Conservation (phyloP, 1,140 invertebrate genomes). For the Orchestia grillus region DNA sequence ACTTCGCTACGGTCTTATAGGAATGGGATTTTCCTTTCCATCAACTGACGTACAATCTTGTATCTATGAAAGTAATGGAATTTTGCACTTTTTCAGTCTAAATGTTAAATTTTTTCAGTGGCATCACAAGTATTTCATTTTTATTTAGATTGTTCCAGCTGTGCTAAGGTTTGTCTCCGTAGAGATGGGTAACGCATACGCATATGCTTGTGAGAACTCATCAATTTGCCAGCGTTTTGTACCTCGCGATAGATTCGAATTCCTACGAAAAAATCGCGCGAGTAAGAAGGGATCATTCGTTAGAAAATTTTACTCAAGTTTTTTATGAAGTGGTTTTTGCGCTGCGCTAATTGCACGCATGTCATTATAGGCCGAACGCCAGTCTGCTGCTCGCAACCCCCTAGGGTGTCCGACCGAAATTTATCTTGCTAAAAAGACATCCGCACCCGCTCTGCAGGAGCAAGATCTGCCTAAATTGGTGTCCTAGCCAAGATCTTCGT, state of each 20-base stretch:
- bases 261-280: not conserved
- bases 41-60: not conserved
- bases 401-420: not conserved
- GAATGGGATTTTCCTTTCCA: not conserved
- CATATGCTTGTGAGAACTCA: not conserved
- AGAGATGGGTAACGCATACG: not conserved
- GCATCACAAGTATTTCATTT: not conserved
- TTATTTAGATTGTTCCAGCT: not conserved
- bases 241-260: constrained; percentile 12
- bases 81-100: not conserved
- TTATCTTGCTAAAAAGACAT: not conserved
- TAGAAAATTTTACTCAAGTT: not conserved
- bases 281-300: constrained; percentile 46
- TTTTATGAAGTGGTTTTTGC: constrained; percentile 39
- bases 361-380: constrained; percentile 23
- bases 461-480: not conserved
- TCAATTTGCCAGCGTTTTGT: constrained; percentile 12
- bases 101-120: not conserved
- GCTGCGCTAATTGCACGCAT: constrained; percentile 52
- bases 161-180: not conserved
- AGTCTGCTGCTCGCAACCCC: not conserved
- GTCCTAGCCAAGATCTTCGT: not conserved
- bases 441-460: not conserved
- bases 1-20: not conserved
- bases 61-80: not conserved